phyloP scores from a whole-genome alignment of 2,888 invertebrate species.

The Harpagoxenus sublaevis region DNA sequence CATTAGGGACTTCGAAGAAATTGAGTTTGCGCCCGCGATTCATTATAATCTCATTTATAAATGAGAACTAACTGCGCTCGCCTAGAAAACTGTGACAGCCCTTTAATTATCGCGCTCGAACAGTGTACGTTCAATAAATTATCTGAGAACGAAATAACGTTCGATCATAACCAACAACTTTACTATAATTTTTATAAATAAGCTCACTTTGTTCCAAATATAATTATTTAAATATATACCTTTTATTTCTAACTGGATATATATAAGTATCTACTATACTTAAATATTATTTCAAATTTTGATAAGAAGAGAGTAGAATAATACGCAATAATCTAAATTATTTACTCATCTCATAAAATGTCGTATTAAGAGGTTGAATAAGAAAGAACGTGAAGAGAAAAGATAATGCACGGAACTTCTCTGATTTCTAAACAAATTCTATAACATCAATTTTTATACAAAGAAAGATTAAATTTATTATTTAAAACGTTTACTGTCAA shows the following conservation, averaged over 20 bases:
- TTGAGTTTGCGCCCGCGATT: conserved; percentile 51
- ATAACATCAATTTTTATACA: neutral
- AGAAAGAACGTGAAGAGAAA: neutral
- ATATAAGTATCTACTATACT: neutral
- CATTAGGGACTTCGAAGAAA: conserved; percentile 54
- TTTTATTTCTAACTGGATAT: neutral
- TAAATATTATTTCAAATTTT: neutral
- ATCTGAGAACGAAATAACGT: neutral
- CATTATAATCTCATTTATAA: conserved; percentile 60
- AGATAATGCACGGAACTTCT: neutral
- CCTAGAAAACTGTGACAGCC: conserved; percentile 49
- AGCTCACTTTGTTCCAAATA: neutral
- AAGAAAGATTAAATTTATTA: neutral
- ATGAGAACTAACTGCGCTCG: conserved; percentile 55
- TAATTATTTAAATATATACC: neutral
- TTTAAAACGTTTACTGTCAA: neutral
- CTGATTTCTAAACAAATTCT: neutral
- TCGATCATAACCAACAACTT: neutral
- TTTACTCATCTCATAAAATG: neutral
- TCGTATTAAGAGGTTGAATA: neutral
- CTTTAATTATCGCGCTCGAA: conserved; percentile 53
- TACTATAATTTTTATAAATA: neutral
- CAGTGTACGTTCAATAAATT: conserved; percentile 44
- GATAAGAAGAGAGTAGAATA: neutral
- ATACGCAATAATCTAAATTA: neutral